Evolutionary conservation across 2,888 invertebrate species (phyloP).

Genomic region (Noctua fimbriata): DNA sequence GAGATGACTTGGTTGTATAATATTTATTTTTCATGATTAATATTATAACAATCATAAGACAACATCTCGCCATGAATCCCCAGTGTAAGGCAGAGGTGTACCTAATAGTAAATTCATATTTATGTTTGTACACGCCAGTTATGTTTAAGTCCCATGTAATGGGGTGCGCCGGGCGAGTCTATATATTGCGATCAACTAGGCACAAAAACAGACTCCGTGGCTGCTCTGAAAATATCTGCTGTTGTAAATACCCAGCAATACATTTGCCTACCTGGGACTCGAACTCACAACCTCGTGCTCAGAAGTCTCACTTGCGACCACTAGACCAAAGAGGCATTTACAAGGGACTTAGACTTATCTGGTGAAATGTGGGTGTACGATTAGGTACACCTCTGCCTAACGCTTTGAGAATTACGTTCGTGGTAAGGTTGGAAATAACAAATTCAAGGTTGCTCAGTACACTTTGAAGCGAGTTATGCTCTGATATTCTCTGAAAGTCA

Average conservation of each 20-base stretch:
- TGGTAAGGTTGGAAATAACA: too few species aligned
- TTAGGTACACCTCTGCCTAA: too few species aligned
- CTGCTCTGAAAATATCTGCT: not conserved
- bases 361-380: too few species aligned
- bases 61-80: not conserved
- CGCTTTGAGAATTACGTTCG: too few species aligned
- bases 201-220: not conserved
- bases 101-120: not conserved
- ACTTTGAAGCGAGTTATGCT: too few species aligned
- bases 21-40: not conserved
- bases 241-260: not conserved
- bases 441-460: too few species aligned
- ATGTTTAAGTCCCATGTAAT: too few species aligned
- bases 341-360: too few species aligned
- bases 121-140: too few species aligned
- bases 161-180: too few species aligned
- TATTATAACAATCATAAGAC: not conserved
- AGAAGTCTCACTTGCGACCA: too few species aligned
- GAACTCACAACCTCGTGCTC: not conserved
- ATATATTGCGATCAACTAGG: not conserved
- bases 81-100: not conserved
- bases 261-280: not conserved
- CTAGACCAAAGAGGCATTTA: too few species aligned
- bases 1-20: slow-evolving; percentile 66
- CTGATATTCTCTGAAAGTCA: not conserved